Evolutionary conservation across 2,113 vertebrate species (phyloP).

Genomic region (Etheostoma spectabile): DNA sequence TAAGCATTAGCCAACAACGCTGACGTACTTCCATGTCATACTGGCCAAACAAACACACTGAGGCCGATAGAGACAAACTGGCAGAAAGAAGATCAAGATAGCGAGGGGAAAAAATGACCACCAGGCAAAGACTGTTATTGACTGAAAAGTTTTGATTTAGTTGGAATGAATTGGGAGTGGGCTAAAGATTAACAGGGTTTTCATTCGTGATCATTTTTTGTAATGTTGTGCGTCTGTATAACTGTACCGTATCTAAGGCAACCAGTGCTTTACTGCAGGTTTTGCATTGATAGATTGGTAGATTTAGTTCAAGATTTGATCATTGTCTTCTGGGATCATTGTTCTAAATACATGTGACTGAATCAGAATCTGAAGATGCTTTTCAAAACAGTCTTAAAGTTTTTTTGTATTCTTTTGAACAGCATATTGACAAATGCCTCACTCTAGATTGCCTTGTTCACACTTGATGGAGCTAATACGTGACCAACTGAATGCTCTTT

Average conservation of each 20-base stretch:
- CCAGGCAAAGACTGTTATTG: slow-evolving; percentile 34
- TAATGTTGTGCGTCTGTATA: background rate
- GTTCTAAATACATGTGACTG: background rate
- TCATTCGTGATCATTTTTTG: background rate
- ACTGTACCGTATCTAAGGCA: background rate
- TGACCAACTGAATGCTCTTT: slow-evolving; percentile 29
- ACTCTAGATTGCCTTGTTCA: slow-evolving; percentile 35
- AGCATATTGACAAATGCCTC: slow-evolving; percentile 47
- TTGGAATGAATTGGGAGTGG: background rate
- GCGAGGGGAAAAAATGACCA: background rate
- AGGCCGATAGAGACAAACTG: slow-evolving; percentile 35
- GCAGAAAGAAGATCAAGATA: slow-evolving; percentile 57
- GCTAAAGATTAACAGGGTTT: background rate
- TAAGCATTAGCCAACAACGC: slow-evolving; percentile 52
- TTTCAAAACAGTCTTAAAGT: background rate
- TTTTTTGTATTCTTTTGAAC: slow-evolving; percentile 1
- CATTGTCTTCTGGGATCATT: too few relatives aligned
- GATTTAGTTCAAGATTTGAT: background rate
- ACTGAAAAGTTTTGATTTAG: slow-evolving; percentile 34
- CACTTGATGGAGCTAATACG: slow-evolving; percentile 33
- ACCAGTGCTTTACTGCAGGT: background rate
- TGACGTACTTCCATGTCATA: slow-evolving; percentile 75
- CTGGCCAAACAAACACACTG: slow-evolving; percentile 69
- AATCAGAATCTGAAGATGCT: background rate
- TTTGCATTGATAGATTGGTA: background rate